Base-by-base conservation (phyloP, 2,113 vertebrate genomes). In the Oncorhynchus tshawytscha region DNA sequence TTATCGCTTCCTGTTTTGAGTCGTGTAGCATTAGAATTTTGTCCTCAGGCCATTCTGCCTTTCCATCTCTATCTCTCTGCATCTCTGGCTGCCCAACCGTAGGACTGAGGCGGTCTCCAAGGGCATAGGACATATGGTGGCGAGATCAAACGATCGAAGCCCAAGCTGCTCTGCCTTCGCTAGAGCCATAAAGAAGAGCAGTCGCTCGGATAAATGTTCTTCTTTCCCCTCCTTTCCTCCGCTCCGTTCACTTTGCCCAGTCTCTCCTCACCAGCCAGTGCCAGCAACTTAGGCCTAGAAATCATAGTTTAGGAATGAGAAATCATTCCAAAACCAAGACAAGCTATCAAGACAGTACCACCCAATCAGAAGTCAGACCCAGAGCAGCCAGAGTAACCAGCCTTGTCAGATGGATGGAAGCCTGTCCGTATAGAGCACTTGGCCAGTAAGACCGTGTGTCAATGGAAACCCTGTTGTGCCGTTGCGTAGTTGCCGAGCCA, bases 171-270 rank as follows among this genome's bases (percentile, higher is more conserved):
- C 13, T 34, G n/a, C 65, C 54, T 27, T 49, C 16, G n/a, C 71
- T 45, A 25, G 9, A 73, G 27, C 51, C 62, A 34, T 31, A 73
- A 59, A 69, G 31, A 67, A 48, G 65, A 78, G 67, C 24, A 48
- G 66, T 73, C 49, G 4, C n/a, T 24, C 12, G 31, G 71, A 68
- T 64, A 72, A 51, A 48, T 62, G 39, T 66, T 73, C 59, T 75
- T 67, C 16, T 11, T 9, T 29, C 1, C 22, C 68, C 79, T 73
- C 18, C n/a, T 11, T 49, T 0, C 22, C 59, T 67, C 34, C n/a
- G 5, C 59, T 48, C 67, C 65, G 34, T 51, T 68, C 65, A 31
- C n/a, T 54, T 29, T 68, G 34, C 22, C 27, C 25, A 45, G 60
- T 24, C 31, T 8, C 64, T 34, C n/a, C 57, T 39, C 12, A 45